Base-by-base conservation (phyloP, 2,113 vertebrate genomes). In the Rhizomys pruinosus region DNA sequence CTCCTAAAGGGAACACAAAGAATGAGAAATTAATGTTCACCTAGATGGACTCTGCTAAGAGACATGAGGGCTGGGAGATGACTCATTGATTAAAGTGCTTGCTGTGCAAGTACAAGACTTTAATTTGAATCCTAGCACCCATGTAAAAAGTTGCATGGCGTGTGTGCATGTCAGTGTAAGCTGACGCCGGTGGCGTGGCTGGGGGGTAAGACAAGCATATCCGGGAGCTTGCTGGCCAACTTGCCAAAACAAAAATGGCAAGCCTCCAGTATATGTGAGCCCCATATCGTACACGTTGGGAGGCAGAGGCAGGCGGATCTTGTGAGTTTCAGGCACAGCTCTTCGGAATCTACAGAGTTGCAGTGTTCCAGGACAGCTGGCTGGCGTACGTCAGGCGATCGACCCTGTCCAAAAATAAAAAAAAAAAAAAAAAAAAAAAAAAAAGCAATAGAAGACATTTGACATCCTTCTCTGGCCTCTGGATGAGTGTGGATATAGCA, bases 11-110 rank as follows among this genome's bases (percentile, higher is more conserved):
- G 23, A 66, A 47, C 12, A 89, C 13, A 42, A 68, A 73, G 32
- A 90, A 59, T 32, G 55, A 77, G 68, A 82, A 82, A 63, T 77
- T 63, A 93, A 19, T 89, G n/a, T 27, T n/a, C n/a, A 55, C 29
- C 27, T 13, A 71, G 47, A 47, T 63, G 27, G 59, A n/a, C 78
- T 77, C 64, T 80, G 25, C 47, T 20, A 12, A 85, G 64, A 52
- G 34, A 55, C 44, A 68, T 2, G 44, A 69, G 32, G 27, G 39
- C 17, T 47, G 32, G 39, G 79, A 39, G 27, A 32, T 64, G 27
- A 27, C 59, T 64, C 25, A 29, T 7, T 82, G 32, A 44, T 37
- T 52, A 52, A 52, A 82, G 80, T 66, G 29, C 39, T 82, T 32
- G 19, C 25, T 82, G 27, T 34, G 27, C 27, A 82, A 82, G 61